phyloP scores from a whole-genome alignment of 2,797 vertebrate species.

The Enteromius fasciolatus region DNA sequence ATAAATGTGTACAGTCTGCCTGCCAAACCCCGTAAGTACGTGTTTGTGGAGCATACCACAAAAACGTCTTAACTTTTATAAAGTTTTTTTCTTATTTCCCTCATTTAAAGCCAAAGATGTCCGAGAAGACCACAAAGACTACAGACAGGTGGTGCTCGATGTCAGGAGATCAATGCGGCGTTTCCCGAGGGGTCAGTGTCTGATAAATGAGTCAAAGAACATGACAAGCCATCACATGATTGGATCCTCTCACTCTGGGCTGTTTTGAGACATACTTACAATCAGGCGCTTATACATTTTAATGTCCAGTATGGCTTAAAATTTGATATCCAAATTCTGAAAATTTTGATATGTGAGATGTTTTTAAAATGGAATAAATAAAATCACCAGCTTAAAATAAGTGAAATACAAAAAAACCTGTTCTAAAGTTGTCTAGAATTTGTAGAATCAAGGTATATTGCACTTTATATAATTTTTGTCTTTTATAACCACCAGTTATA shows the following conservation, averaged over 20 bases:
- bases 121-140: slow-evolving; percentile 80
- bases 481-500: too few species aligned
- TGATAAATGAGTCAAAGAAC: not conserved
- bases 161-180: slow-evolving; percentile 82
- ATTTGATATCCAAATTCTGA: not conserved
- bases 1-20: slow-evolving; percentile 81
- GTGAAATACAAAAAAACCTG: too few species aligned
- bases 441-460: too few species aligned
- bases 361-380: not conserved
- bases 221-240: not conserved
- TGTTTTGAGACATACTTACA: not conserved
- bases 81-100: not conserved
- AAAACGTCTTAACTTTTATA: not conserved
- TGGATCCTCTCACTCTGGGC: not conserved
- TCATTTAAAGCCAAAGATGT: slow-evolving; percentile 72
- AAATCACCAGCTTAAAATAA: not conserved
- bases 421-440: too few species aligned
- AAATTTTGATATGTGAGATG: not conserved
- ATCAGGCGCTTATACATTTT: not conserved
- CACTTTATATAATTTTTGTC: too few species aligned
- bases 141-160: slow-evolving; percentile 84
- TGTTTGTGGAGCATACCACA: not conserved
- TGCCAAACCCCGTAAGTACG: slow-evolving; percentile 77
- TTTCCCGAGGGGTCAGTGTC: slow-evolving; percentile 79
- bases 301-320: not conserved